A percentile compares a stretch with the other conserved stretches of the same genome.
Conservation (phyloP, 2,888 invertebrate genomes). For the Polylopha cassiicola region DNA sequence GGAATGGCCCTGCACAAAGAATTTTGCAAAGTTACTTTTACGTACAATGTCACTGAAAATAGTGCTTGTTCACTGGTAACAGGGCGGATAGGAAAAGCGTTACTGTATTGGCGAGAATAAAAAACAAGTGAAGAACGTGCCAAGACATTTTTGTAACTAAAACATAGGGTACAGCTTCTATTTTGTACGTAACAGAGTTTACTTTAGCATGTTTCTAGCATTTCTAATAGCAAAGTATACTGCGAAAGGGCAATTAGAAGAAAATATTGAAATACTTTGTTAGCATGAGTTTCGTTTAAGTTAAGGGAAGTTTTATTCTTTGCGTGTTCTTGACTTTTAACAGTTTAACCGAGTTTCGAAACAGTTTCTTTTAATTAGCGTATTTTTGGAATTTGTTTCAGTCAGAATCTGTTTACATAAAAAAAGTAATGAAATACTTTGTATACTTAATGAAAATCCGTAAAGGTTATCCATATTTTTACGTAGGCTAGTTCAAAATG, state of each 20-base stretch:
- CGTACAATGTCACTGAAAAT: too few species aligned
- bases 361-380: slow-evolving; percentile 13
- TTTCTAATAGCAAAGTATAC: not conserved
- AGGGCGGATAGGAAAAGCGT: too few species aligned
- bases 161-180: not conserved
- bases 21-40: not conserved
- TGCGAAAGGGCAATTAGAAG: slow-evolving; percentile 19
- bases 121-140: slow-evolving; percentile 4
- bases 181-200: not conserved
- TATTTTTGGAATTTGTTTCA: too few species aligned
- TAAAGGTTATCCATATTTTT: too few species aligned
- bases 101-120: too few species aligned
- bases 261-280: slow-evolving; percentile 21
- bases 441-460: too few species aligned
- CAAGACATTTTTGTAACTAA: not conserved
- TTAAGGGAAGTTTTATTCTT: slow-evolving; percentile 5
- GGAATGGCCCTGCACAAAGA: slow-evolving; percentile 10
- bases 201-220: not conserved
- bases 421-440: too few species aligned
- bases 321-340: slow-evolving; percentile 13
- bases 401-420: too few species aligned
- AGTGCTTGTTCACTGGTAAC: too few species aligned
- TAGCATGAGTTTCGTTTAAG: slow-evolving; percentile 14
- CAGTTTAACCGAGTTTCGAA: slow-evolving; percentile 11
- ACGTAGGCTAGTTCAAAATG: too few species aligned